Evolutionary conservation across 2,113 vertebrate species (phyloP), one percentile per base, ranked within the genome.

Genomic region (Vidua chalybeata): DNA sequence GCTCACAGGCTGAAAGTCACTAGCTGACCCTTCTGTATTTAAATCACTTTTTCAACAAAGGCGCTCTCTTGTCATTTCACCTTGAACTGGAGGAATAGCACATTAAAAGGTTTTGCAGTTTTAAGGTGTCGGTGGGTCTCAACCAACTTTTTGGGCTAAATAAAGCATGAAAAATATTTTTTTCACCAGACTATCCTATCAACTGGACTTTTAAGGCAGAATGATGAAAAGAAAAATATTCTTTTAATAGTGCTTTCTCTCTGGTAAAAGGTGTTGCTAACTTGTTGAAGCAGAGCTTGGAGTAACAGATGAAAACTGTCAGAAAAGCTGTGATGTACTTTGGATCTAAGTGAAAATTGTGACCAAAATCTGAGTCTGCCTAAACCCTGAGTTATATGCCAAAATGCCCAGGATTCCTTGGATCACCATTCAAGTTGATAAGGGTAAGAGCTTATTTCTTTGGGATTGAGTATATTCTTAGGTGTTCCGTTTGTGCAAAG

Each of bases 261-360:
- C 86, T 78, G 67, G 56, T 84, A 89, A 90, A 92, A 93, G 88
- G 92, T 87, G 88, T 92, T 87, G 54, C 76, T 92, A 48, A 89
- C 64, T 94, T 93, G 61, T 12, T 56, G 69, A 84, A 90, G 74
- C 33, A 73, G 81, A 74, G 83, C 80, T 94, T 90, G 86, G 91
- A 94, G 82, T 89, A 89, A 90, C 61, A 62, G 86, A 75, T 84
- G 85, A 87, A 91, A 94, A 73, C 58, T 78, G 69, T 75, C 68
- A 93, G 73, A 84, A 93, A 94, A 84, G 51, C 83, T 90, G 64
- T 81, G 80, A 75, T 64, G 61, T 37, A n/a, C 13, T 95, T 84
- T 68, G 85, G 79, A 93, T 58, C 61, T 49, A 23, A 85, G 63
- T 62, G 37, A 89, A 92, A 93, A 87, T 72, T 84, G 86, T 61